Evolutionary conservation across 2,797 vertebrate genomes (phyloP).

Genomic region (Myoxocephalus aenaeus): DNA sequence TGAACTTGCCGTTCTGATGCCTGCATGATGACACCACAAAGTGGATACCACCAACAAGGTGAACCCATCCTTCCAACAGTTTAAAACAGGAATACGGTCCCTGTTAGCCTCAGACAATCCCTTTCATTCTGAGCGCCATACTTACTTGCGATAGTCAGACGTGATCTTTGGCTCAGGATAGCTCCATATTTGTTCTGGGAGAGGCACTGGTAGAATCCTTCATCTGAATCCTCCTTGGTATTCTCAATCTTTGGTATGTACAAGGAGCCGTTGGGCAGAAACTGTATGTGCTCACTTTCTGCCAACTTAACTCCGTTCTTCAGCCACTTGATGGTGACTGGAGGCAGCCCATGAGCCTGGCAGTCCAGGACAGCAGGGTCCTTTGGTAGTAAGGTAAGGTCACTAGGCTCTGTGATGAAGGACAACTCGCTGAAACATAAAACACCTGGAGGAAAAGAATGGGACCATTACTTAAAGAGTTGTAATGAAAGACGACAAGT

Average conservation of each 20-base stretch:
- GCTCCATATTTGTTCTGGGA: constrained; percentile 95
- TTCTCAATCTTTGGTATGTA: constrained; percentile 90
- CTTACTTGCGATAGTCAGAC: constrained; percentile 94
- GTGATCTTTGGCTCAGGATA: constrained; percentile 96
- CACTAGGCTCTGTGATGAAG: constrained; percentile 93
- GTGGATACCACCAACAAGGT: constrained; percentile 36
- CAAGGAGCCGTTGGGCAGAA: constrained; percentile 92
- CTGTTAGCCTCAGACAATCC: neutral
- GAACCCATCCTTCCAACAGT: constrained; percentile 15
- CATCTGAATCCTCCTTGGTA: constrained; percentile 88
- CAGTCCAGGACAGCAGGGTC: constrained; percentile 90
- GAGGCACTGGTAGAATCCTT: constrained; percentile 97
- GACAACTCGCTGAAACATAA: constrained; percentile 93
- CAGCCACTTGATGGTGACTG: constrained; percentile 92
- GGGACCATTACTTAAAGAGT: constrained; percentile 6
- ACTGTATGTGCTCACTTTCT: constrained; percentile 87
- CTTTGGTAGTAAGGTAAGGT: constrained; percentile 86
- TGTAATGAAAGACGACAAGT: neutral
- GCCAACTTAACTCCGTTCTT: constrained; percentile 89
- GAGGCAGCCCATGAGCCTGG: constrained; percentile 91
- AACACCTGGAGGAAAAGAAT: constrained; percentile 79
- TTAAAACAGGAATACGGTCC: constrained; percentile 7
- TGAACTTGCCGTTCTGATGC: constrained; percentile 90
- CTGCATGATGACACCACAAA: constrained; percentile 74
- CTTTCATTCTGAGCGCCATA: constrained; percentile 57